Evolutionary conservation across 2,113 vertebrate species (phyloP), one percentile per base, ranked within the genome.

Genomic region (Megaleporinus macrocephalus): DNA sequence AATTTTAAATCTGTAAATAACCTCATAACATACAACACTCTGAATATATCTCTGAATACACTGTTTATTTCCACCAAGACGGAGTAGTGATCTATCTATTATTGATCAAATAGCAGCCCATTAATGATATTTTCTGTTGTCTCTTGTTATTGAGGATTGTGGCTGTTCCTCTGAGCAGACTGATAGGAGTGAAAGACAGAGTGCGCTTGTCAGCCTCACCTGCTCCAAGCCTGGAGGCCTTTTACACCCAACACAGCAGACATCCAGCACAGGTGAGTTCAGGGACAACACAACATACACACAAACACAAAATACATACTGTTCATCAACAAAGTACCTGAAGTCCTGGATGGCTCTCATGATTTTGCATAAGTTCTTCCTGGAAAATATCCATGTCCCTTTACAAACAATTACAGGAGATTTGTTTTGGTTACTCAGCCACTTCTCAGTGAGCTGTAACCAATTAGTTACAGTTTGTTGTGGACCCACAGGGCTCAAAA

Each of bases 171-270:
- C 91, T 97, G 76, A 93, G 94, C 83, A 88, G 83, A 85, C 92
- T 84, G 82, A 84, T 98, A 79, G 95, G 96, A 61, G 92, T 97
- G 51, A 93, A 79, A 87, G 95, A 95, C 83, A 94, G 91, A 78
- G 36, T 88, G 6, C 69, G 88, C 74, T 80, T 90, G 73, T 90
- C 85, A 47, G 89, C 89, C 11, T 63, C 89, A 51, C 90, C 93
- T 26, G 94, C 89, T 75, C 91, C 88, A 0, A 4, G 86, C 27
- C 91, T 98, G 88, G 96, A 98, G 93, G 86, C 71, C 0, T 97
- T 96, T 90, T 98, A 96, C 79, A 87, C 36, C 33, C 85, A 89
- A 70, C 88, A 74, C 0, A 76, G 62, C 76, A 33, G 86, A 80
- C 89, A 91, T 49, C 96, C 96, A 0, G 74, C 87, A 18, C 91